Evolutionary conservation across 2,888 invertebrate genomes (phyloP).

Genomic region (Atethmia centrago): DNA sequence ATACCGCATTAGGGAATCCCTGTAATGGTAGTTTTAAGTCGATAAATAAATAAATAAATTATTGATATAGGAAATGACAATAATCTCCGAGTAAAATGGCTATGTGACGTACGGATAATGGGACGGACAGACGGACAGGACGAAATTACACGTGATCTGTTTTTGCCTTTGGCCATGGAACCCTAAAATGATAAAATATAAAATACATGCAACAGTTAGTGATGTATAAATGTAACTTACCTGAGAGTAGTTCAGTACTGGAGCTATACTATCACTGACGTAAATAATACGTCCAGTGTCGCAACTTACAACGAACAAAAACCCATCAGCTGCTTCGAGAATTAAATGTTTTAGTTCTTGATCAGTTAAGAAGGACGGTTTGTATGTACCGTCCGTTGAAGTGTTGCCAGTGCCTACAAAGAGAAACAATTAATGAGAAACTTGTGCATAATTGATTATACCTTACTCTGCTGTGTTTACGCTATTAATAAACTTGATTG

Average conservation of each 20-base stretch:
- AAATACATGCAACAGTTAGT: background rate
- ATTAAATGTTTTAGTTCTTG: slow-evolving; percentile 99
- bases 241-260: slow-evolving; percentile 99
- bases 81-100: background rate
- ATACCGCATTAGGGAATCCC: too few relatives aligned
- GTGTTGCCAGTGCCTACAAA: slow-evolving; percentile 97
- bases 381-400: slow-evolving; percentile 98
- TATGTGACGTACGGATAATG: background rate
- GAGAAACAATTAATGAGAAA: slow-evolving; percentile 18
- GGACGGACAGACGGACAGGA: background rate
- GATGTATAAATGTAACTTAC: slow-evolving; percentile 75
- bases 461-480: background rate
- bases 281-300: slow-evolving; percentile 99
- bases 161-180: background rate
- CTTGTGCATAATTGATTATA: slow-evolving; percentile 4
- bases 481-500: background rate
- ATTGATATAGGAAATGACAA: background rate
- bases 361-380: slow-evolving; percentile 99
- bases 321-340: slow-evolving; percentile 99
- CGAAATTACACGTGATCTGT: background rate
- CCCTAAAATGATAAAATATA: background rate
- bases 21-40: too few relatives aligned
- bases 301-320: slow-evolving; percentile 98
- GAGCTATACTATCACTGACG: slow-evolving; percentile 99
- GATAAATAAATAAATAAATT: too few relatives aligned